Conservation (phyloP, 2,113 vertebrate genomes). For the Bettongia penicillata region DNA sequence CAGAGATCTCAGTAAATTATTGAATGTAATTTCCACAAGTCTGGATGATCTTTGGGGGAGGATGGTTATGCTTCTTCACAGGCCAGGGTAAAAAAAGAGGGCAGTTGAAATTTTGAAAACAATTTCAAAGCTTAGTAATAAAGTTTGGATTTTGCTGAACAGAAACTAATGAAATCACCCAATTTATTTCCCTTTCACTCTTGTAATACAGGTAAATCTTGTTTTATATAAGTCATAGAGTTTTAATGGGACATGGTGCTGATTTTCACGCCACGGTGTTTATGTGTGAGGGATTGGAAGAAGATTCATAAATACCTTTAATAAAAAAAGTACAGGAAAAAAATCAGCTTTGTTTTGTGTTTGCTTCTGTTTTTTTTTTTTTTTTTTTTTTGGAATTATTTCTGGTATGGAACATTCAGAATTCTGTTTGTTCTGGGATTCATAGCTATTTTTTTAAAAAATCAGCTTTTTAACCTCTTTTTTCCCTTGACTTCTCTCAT, state of each 20-base stretch:
- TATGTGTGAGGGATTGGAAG: background rate
- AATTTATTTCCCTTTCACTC: slow-evolving; percentile 47
- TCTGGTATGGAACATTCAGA: background rate
- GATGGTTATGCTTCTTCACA: slow-evolving; percentile 21
- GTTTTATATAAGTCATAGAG: background rate
- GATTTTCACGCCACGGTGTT: background rate
- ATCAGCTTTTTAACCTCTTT: background rate
- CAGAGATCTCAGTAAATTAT: slow-evolving; percentile 68
- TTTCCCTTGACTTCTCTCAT: background rate
- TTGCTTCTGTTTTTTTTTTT: too few relatives aligned
- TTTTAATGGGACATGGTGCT: background rate
- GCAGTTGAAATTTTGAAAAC: background rate
- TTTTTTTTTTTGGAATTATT: slow-evolving; percentile 29
- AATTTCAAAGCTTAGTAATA: slow-evolving; percentile 58
- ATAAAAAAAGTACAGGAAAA: background rate
- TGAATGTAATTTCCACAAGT: slow-evolving; percentile 56
- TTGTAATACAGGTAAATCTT: slow-evolving; percentile 32
- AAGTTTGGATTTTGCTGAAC: slow-evolving; percentile 23
- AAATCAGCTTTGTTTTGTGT: background rate
- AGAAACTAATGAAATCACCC: slow-evolving; percentile 55
- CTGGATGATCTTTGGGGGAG: slow-evolving; percentile 38
- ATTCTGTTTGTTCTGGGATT: background rate
- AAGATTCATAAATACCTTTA: background rate
- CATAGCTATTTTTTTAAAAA: background rate
- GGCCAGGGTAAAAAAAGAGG: background rate